phyloP scores from a whole-genome alignment of 30 jellyfish, hydroid and myxozoan genomes.

The Hydra vulgaris region DNA sequence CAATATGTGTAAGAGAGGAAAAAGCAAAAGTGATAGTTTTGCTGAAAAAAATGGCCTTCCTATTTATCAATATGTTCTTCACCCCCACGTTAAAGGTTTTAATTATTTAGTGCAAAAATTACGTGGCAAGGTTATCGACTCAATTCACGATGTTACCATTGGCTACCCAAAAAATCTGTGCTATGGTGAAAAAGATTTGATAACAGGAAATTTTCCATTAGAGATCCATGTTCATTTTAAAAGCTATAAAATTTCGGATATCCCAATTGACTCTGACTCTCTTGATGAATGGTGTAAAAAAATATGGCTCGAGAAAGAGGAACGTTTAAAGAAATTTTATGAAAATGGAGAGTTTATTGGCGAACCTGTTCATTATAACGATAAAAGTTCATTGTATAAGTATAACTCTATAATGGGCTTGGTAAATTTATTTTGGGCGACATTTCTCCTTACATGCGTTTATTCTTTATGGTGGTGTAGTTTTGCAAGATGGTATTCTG shows the following conservation, averaged over 20 bases:
- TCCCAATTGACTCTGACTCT: constrained; percentile 66
- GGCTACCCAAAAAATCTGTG: constrained; percentile 76
- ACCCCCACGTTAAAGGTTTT: constrained; percentile 86
- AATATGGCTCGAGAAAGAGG: constrained; percentile 82
- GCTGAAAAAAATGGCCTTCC: constrained; percentile 65
- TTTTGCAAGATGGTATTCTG: constrained; percentile 20
- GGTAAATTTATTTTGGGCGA: constrained; percentile 10
- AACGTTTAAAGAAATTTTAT: constrained; percentile 55
- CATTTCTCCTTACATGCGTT: not conserved
- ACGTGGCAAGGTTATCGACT: constrained; percentile 44
- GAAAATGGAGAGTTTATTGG: constrained; percentile 56
- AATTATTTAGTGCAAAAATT: constrained; percentile 56
- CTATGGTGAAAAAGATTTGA: constrained; percentile 67
- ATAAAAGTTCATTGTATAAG: not conserved
- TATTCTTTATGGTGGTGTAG: constrained; percentile 8
- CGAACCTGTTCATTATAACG: not conserved
- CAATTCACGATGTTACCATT: constrained; percentile 82
- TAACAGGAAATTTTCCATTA: constrained; percentile 71
- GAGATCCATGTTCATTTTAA: constrained; percentile 70
- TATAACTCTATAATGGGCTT: constrained; percentile 1
- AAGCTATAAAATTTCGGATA: constrained; percentile 37
- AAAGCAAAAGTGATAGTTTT: constrained; percentile 50
- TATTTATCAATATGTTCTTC: constrained; percentile 49
- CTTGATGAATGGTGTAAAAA: constrained; percentile 84
- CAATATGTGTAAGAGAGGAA: constrained; percentile 48